Evolutionary conservation across 2,888 invertebrate species (phyloP), one percentile per base, ranked within the genome.

Genomic region (Acanthoscelides obtectus): DNA sequence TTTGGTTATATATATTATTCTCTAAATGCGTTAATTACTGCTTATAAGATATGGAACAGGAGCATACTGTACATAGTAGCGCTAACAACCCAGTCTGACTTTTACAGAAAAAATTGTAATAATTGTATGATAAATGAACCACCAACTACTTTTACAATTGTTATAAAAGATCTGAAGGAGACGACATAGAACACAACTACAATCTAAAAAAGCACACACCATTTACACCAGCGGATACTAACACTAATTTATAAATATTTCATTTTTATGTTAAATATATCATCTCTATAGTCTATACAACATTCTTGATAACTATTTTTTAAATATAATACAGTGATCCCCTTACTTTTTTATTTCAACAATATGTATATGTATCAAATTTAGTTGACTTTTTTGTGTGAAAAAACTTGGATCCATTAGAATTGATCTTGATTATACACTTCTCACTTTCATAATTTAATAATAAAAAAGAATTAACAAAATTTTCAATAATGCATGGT

Each of bases 121-220:
- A 45, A 45, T 45, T 45, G 45, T 45, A 45, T 45, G 17, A 45
- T 45, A 45, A 45, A 45, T 45, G 45, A 45, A 45, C 45, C 45
- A 45, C 45, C 45, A 45, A 45, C 45, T 45, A 45, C 45, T 45
- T 12, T 45, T 45, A 45, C 45, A 45, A 12, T 12, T 45, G 5
- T 45, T 12, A 45, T 70, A 74, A 76, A 73, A 74, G 72, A 72
- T 68, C 68, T 73, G 74, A 75, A 73, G 73, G 71, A 80, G 78
- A 82, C 80, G 76, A 82, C 81, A 81, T 76, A 78, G 81, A 81
- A 81, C 80, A 82, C 81, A 78, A 78, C 80, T 81, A 81, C 80
- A 75, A 80, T 77, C 83, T 84, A 84, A 81, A 81, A 82, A 84
- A 85, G 85, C 85, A 84, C 85, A 86, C 83, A 84, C 84, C 85